Evolutionary conservation across 1,140 invertebrate species (phyloP), one percentile per base, ranked within the genome.

Genomic region (Drosophila jambulina): DNA sequence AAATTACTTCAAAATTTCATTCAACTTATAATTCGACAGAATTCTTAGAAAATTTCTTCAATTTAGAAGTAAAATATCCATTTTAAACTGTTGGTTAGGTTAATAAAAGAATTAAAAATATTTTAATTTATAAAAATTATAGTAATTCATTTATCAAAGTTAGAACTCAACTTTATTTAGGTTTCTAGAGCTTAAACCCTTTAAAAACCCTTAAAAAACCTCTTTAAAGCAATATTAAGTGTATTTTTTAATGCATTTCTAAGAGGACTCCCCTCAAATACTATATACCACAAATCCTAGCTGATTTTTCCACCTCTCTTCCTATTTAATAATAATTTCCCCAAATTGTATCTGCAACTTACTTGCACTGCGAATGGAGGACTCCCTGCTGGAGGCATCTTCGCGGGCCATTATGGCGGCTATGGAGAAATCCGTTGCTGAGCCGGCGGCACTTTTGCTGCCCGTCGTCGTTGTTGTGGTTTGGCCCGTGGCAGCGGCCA

Each of bases 371-470:
- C 92, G 85, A 32, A 93, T 84, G n/a, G 91, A 90, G 64, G 92
- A 92, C 93, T 93, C 94, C 85, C 93, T 94, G 94, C 87, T 95
- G 93, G 58, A 94, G 93, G 80, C 94, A 94, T 92, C 95, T 95
- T 92, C 91, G 62, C 96, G 94, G 58, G 96, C 96, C 97, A 98
- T 98, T 87, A 98, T 98, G 48, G 97, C 97, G 32, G 97, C 97
- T 88, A 98, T 98, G 70, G 97, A 98, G 94, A 98, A 98, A 93
- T 98, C 97, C 78, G 97, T 98, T 77, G 97, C 97, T 12, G 91
- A 92, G 82, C 91, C 91, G 91, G 87, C 91, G 91, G 91, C 84
- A 84, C 71, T 91, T 87, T 92, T 92, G 78, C 78, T 87, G 40
- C 60, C 71, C 21, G 87, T 69, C 10, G 87, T 85, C 25, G 91